Conservation (phyloP, 2,888 invertebrate species). For the Piscicola geometra region DNA sequence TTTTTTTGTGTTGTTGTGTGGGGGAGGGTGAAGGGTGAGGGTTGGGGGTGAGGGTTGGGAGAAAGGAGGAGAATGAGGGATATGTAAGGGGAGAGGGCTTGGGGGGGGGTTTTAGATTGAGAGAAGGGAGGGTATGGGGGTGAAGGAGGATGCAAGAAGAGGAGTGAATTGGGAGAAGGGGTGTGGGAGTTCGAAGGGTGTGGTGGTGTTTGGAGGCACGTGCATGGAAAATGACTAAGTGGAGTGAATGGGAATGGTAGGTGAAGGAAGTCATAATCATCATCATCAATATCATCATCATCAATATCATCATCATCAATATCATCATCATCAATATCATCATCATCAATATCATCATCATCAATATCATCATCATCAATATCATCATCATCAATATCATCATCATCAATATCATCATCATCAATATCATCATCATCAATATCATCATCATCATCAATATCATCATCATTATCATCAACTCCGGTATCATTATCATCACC, state of each 20-base stretch:
- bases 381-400: conserved; percentile 33
- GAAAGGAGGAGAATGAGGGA: too few species aligned
- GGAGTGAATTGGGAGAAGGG: too few species aligned
- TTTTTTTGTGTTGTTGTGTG: not conserved
- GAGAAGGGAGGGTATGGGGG: too few species aligned
- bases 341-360: conserved; percentile 29
- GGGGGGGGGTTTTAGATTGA: too few species aligned
- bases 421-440: conserved; percentile 24
- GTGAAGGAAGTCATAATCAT: conserved; percentile 10
- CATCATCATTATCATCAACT: not conserved
- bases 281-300: conserved; percentile 23
- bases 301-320: conserved; percentile 26
- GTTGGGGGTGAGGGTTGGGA: too few species aligned
- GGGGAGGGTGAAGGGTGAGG: too few species aligned
- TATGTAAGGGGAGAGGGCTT: too few species aligned
- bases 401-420: conserved; percentile 32
- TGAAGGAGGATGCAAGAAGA: too few species aligned
- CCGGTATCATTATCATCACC: not conserved
- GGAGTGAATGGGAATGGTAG: too few species aligned
- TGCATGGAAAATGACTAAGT: too few species aligned
- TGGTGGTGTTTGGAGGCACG: too few species aligned
- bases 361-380: conserved; percentile 34
- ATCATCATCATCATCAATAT: conserved; percentile 19
- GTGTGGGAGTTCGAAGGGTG: too few species aligned
- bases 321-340: conserved; percentile 22